Evolutionary conservation across 2,113 vertebrate genomes (phyloP).

Genomic region (Chelonoidis abingdonii): DNA sequence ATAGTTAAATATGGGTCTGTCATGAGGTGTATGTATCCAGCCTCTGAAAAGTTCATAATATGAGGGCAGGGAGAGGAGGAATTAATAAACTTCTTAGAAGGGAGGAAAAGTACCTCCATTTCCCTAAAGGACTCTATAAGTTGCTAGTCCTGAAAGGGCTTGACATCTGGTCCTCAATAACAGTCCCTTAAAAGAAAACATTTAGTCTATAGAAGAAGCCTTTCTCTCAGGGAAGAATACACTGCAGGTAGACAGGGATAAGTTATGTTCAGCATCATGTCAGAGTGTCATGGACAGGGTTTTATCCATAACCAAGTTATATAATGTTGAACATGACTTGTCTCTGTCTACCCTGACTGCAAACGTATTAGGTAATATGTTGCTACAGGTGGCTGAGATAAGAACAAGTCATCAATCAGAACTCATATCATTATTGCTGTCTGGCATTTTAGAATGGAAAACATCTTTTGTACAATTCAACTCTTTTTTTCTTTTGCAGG

Average conservation of each 20-base stretch:
- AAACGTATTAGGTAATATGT: neutral
- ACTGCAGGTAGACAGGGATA: neutral
- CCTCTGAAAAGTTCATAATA: neutral
- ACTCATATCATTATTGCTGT: neutral
- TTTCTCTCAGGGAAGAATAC: neutral
- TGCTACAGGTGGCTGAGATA: neutral
- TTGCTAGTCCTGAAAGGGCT: neutral
- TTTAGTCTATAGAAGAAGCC: neutral
- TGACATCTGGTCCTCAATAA: neutral
- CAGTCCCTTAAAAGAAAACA: neutral
- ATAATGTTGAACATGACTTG: neutral
- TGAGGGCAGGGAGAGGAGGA: neutral
- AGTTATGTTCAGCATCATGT: neutral
- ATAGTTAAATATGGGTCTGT: neutral
- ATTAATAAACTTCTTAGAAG: neutral
- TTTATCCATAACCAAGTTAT: neutral
- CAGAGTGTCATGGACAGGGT: neutral
- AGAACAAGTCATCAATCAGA: neutral
- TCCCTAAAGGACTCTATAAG: neutral
- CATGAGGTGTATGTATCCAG: neutral
- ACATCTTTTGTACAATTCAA: neutral
- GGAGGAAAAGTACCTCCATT: neutral
- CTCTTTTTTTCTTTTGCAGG: conserved; percentile 77
- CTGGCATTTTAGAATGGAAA: neutral
- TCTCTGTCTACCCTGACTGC: neutral